A percentile compares a stretch with the other conserved stretches of the same genome.
phyloP scores from a whole-genome alignment of 2,888 invertebrate genomes.

The Harpalus rubripes region DNA sequence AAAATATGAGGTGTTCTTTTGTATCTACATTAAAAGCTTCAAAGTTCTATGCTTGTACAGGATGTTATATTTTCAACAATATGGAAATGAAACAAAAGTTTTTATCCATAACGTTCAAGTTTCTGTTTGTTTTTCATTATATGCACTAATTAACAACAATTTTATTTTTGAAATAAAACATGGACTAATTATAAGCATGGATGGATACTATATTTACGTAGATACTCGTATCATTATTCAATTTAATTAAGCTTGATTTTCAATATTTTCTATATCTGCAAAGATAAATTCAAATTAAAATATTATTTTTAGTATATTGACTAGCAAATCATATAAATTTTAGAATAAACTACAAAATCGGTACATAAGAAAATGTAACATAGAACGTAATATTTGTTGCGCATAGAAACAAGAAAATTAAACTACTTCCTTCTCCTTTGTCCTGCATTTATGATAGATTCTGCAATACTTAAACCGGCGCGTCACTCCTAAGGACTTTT shows the following conservation, averaged over 20 bases:
- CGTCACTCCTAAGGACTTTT: too few relatives aligned
- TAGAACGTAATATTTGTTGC: neutral
- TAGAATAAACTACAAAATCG: too few relatives aligned
- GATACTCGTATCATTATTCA: neutral
- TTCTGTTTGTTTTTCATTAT: constrained; percentile 7
- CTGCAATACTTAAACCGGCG: too few relatives aligned
- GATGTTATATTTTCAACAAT: constrained; percentile 20
- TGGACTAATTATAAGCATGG: neutral
- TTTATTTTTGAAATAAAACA: neutral
- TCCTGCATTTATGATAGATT: too few relatives aligned
- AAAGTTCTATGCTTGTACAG: constrained; percentile 21
- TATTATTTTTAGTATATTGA: neutral
- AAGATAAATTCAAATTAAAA: neutral
- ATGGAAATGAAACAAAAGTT: constrained; percentile 37
- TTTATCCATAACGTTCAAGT: constrained; percentile 2
- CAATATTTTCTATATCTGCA: neutral
- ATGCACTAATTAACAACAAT: neutral
- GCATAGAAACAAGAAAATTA: neutral
- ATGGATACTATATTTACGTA: neutral
- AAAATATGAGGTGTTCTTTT: constrained; percentile 49
- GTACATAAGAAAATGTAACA: too few relatives aligned
- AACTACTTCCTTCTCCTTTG: too few relatives aligned
- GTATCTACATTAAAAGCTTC: constrained; percentile 33
- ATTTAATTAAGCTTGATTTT: neutral
- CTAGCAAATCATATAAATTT: neutral